phyloP scores from a whole-genome alignment of 2,888 invertebrate genomes.

The Odontothrips loti region DNA sequence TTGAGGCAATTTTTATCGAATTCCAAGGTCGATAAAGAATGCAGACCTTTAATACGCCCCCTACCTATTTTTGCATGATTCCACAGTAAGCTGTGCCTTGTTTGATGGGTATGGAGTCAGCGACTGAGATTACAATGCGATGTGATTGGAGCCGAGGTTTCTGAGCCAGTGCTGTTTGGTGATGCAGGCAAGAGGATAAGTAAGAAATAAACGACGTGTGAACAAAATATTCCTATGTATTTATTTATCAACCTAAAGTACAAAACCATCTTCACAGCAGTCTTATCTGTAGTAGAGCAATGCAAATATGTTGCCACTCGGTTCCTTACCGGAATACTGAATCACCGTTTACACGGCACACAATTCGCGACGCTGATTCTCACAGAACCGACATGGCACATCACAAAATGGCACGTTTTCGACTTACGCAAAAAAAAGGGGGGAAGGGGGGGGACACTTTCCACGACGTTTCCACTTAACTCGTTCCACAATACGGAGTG shows the following conservation, averaged over 20 bases:
- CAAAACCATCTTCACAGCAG: background rate
- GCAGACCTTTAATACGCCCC: background rate
- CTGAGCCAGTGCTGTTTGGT: too few species aligned
- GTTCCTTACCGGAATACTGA: too few species aligned
- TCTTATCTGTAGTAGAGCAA: background rate
- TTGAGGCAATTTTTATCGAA: too few species aligned
- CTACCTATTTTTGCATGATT: background rate
- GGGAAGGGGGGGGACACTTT: background rate
- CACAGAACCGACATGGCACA: too few species aligned
- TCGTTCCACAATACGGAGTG: constrained; percentile 35
- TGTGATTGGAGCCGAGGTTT: too few species aligned
- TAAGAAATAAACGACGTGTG: too few species aligned
- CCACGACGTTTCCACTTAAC: background rate
- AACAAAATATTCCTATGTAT: background rate
- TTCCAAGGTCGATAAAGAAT: too few species aligned
- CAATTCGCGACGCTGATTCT: too few species aligned
- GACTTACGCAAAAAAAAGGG: background rate
- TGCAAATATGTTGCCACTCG: too few species aligned
- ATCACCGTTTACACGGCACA: too few species aligned
- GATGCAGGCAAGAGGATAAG: too few species aligned
- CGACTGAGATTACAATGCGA: background rate
- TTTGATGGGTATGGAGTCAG: background rate
- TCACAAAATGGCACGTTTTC: background rate
- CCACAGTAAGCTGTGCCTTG: background rate
- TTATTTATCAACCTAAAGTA: background rate